Evolutionary conservation across 2,113 vertebrate species (phyloP), one percentile per base, ranked within the genome.

Genomic region (Entomyzon cyanotis): DNA sequence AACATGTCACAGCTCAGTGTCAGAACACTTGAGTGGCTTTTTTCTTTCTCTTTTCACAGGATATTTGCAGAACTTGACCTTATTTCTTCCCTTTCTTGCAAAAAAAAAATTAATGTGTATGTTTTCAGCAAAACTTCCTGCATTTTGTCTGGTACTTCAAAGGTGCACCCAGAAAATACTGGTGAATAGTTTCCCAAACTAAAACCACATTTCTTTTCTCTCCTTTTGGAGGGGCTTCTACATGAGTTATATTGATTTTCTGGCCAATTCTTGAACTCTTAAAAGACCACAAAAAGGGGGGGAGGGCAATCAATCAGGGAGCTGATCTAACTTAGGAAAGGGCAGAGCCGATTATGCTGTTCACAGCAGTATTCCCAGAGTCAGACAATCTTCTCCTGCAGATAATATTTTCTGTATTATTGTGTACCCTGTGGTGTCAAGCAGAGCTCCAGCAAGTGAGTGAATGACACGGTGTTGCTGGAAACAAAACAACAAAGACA

Each of bases 101-200:
- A 11, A 64, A 68, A 49, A 70, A 97, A 95, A 82, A 89, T 90
- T 95, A 95, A 95, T 93, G 84, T 95, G 77, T 73, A 46, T 96
- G 76, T 95, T 97, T 97, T 94, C 94, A 94, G 84, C 70, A 52
- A 68, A 81, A 75, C 89, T 96, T 94, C 93, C 91, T 92, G 52
- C 73, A 52, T 96, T 95, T 90, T 67, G 73, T 90, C 83, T 76
- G 64, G 49, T 56, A 60, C 68, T 96, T 96, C 83, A 96, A 92
- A 97, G 93, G 89, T 81, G 74, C 85, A 81, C 88, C 87, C 95
- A 95, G 89, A 90, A 91, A 93, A 93, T 92, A 52, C 44, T 65
- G 68, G 87, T 96, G 95, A 97, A 97, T 97, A 95, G 88, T 89
- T 95, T 95, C 80, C 85, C 74, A 88, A 93, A 92, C 52, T 87